Evolutionary conservation across 2,888 invertebrate genomes (phyloP), one percentile per base, ranked within the genome.

Genomic region (Noctuana brunneofusca): DNA sequence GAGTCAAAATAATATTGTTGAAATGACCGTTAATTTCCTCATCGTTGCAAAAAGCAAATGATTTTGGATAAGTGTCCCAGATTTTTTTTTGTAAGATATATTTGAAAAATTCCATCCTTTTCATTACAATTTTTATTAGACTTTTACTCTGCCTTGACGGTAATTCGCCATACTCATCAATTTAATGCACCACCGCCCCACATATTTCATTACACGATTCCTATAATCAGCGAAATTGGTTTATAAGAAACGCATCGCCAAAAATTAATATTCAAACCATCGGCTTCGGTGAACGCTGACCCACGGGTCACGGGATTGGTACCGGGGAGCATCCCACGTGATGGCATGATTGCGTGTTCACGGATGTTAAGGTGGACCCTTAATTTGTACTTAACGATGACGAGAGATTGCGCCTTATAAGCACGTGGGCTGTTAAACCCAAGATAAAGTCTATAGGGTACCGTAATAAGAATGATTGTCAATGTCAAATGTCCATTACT

Each of bases 221-320:
- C 56, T 63, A 56, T 63, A 63, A 63, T 63, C 56, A 50, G 49
- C 43, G 8, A 56, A 56, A 56, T 63, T 62, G 62, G 50, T 63
- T 62, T 41, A 56, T 27, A 43, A 56, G 63, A 63, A 63, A 63
- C 43, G 16, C 63, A 63, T 63, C 63, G 63, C 63, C 63, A 50
- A 63, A 60, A 63, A 63, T 63, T 63, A 63, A 63, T 56, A 63
- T 57, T 63, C 27, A 24, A 52, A 57, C 56, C 56, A 57, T 63
- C 56, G 46, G 56, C 43, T 63, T 43, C 16, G 18, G 49, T 24
- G 43, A 63, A 43, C 22, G 41, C 20, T 67, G 67, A 67, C 65
- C 65, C 24, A 1, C 8, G 50, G 67, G 65, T 67, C 65, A 63
- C 38, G 46, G 57, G 60, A 65, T 66, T 63, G 57, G 52, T 62